Conservation (phyloP, 2,113 vertebrate genomes). For the Strix aluco region DNA sequence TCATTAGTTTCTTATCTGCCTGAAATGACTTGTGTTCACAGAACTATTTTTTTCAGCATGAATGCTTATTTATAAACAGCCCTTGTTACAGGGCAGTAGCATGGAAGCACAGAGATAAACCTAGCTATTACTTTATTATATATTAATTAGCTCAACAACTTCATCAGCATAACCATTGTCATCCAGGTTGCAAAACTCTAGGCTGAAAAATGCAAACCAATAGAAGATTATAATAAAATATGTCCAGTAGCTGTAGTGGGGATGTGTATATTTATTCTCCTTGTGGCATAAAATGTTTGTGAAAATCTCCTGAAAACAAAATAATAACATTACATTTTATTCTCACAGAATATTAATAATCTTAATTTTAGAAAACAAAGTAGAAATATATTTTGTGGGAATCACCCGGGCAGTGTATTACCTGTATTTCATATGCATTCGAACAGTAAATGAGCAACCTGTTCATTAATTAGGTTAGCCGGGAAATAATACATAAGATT, state of each 20-base stretch:
- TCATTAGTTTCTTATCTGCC: not conserved
- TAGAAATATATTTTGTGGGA: not conserved
- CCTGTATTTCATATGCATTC: not conserved
- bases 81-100: not conserved
- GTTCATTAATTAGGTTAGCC: not conserved
- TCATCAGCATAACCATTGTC: slow-evolving; percentile 25
- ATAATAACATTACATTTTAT: not conserved
- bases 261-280: not conserved
- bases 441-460: not conserved
- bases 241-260: not conserved
- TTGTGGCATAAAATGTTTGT: not conserved
- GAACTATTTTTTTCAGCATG: not conserved
- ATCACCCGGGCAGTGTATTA: not conserved
- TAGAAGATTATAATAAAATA: not conserved
- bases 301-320: slow-evolving; percentile 18
- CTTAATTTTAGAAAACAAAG: slow-evolving; percentile 5
- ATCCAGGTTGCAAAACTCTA: not conserved
- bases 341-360: slow-evolving; percentile 6
- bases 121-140: slow-evolving; percentile 37
- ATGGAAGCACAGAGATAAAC: slow-evolving; percentile 22
- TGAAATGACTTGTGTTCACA: not conserved
- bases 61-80: slow-evolving; percentile 21
- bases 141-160: slow-evolving; percentile 60
- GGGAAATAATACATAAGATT: not conserved
- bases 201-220: slow-evolving; percentile 13